A percentile compares a stretch with the other conserved stretches of the same genome.
phyloP scores from a whole-genome alignment of 1,140 invertebrate species.

The Drosophila burlai region DNA sequence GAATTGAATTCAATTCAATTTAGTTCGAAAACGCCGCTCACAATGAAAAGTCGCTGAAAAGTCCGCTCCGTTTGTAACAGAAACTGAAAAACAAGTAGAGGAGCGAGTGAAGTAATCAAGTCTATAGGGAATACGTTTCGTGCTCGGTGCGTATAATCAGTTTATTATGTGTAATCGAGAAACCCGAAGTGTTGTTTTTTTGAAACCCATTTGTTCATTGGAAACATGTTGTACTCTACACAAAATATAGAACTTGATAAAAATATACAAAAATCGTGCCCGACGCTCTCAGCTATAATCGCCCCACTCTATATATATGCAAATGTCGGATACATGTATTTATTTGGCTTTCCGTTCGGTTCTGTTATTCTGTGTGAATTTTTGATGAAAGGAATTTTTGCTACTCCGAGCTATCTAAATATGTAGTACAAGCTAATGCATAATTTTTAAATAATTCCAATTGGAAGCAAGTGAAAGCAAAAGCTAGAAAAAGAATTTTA shows the following conservation, averaged over 20 bases:
- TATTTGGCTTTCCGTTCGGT: slow-evolving; percentile 23
- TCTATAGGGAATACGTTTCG: slow-evolving; percentile 36
- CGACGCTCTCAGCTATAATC: slow-evolving; percentile 20
- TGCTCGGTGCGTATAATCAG: slow-evolving; percentile 61
- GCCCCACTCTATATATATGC: slow-evolving; percentile 38
- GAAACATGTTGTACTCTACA: slow-evolving; percentile 7
- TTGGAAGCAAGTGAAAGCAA: not conserved
- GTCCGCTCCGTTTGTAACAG: slow-evolving; percentile 31
- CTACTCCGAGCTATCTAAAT: slow-evolving; percentile 36
- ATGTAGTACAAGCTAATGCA: slow-evolving; percentile 24
- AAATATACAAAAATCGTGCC: slow-evolving; percentile 55
- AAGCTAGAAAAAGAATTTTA: not conserved
- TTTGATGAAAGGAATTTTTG: slow-evolving; percentile 48
- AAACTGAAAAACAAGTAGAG: slow-evolving; percentile 23
- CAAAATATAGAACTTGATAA: slow-evolving; percentile 66
- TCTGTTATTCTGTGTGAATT: slow-evolving; percentile 39
- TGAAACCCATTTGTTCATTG: slow-evolving; percentile 36
- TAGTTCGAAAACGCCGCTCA: slow-evolving; percentile 65
- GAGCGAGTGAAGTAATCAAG: slow-evolving; percentile 25
- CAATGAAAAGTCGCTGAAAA: slow-evolving; percentile 53
- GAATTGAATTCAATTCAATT: slow-evolving; percentile 65
- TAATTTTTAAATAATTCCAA: slow-evolving; percentile 42
- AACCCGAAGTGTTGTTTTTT: slow-evolving; percentile 39
- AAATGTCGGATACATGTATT: slow-evolving; percentile 42
- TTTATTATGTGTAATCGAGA: slow-evolving; percentile 42